Evolutionary conservation across 2,888 invertebrate species (phyloP).

Genomic region (Molanna angustata): DNA sequence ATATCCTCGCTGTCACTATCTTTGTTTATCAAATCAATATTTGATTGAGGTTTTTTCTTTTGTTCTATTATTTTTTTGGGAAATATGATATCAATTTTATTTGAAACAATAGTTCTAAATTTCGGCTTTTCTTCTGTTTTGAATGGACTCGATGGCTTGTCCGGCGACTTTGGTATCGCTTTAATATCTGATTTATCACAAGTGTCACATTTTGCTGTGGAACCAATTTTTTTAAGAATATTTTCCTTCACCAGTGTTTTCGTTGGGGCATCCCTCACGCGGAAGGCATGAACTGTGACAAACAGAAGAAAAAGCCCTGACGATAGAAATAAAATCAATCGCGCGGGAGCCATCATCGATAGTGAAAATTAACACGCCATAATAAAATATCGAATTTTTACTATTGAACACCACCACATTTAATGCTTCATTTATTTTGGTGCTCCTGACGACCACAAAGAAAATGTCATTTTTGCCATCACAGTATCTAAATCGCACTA

Average conservation of each 20-base stretch:
- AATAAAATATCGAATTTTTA: conserved; percentile 35
- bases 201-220: conserved; percentile 23
- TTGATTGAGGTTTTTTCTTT: conserved; percentile 22
- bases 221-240: conserved; percentile 10
- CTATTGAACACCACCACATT: conserved; percentile 4
- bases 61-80: conserved; percentile 13
- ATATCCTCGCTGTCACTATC: conserved; percentile 15
- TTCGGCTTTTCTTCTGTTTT: conserved; percentile 10
- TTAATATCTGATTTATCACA: conserved; percentile 16
- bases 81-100: conserved; percentile 13
- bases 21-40: conserved; percentile 19
- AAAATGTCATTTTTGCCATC: too few species aligned
- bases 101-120: conserved; percentile 2
- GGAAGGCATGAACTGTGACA: conserved; percentile 55
- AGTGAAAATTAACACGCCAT: conserved; percentile 50
- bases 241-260: conserved; percentile 36
- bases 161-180: too few species aligned
- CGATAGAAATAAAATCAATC: conserved; percentile 37
- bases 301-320: conserved; percentile 46
- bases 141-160: conserved; percentile 1
- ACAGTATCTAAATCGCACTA: too few species aligned
- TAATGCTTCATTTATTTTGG: conserved; percentile 30
- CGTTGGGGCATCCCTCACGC: conserved; percentile 48
- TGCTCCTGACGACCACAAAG: too few species aligned
- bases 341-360: conserved; percentile 49